phyloP scores from a whole-genome alignment of 2,888 invertebrate genomes.

The Rotaria macrura region DNA sequence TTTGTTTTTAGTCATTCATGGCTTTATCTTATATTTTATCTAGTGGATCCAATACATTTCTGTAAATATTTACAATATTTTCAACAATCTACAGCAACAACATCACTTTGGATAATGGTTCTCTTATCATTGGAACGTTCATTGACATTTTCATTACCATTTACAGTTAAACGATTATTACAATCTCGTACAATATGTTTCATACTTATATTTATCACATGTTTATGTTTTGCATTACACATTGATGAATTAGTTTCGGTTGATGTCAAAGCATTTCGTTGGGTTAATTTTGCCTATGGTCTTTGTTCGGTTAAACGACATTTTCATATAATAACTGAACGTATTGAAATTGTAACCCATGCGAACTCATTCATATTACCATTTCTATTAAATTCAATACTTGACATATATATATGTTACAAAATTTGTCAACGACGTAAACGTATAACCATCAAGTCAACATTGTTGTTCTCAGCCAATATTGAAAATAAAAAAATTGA shows the following conservation, averaged over 20 bases:
- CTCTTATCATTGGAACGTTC: neutral
- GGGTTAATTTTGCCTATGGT: neutral
- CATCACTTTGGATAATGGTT: slow-evolving; percentile 1
- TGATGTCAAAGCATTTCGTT: neutral
- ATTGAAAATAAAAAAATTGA: neutral
- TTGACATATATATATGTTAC: neutral
- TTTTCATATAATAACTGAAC: neutral
- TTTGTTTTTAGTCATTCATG: neutral
- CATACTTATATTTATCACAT: neutral
- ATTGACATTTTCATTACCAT: slow-evolving; percentile 7
- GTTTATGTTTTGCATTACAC: neutral
- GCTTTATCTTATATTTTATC: neutral
- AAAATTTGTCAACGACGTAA: neutral
- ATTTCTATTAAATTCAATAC: slow-evolving; percentile 2
- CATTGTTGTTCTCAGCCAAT: neutral
- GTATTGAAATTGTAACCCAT: neutral
- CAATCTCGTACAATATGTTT: neutral
- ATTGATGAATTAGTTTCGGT: slow-evolving; percentile 14
- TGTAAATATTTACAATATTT: slow-evolving; percentile 7
- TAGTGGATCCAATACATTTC: neutral
- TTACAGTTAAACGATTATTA: neutral
- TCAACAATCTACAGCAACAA: slow-evolving; percentile 10
- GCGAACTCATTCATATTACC: neutral
- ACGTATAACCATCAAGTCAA: neutral
- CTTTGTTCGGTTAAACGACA: neutral